Evolutionary conservation across 2,797 vertebrate genomes (phyloP), one percentile per base, ranked within the genome.

Genomic region (Geotrypetes seraphini): DNA sequence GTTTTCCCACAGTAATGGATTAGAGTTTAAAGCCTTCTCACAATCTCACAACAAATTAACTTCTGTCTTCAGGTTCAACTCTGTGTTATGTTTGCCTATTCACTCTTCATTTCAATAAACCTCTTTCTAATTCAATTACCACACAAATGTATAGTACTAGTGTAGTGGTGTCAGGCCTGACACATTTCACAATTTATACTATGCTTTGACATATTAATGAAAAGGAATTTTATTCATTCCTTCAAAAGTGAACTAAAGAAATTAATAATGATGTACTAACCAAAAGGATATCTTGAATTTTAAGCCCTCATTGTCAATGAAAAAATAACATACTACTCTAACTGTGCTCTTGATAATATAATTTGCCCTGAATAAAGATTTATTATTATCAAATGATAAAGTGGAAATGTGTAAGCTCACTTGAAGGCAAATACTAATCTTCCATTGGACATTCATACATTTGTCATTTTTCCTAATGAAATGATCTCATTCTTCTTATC

Each of bases 1-100:
- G n/a, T n/a, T n/a, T n/a, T n/a, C n/a, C n/a, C n/a, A n/a, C n/a
- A n/a, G n/a, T n/a, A n/a, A n/a, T n/a, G n/a, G n/a, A n/a, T n/a
- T n/a, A n/a, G n/a, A n/a, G 3, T 7, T 3, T 5, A 8, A 25
- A 8, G 12, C 25, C 16, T 25, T 43, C 26, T 27, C 37, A 31
- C 51, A 50, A 5, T 23, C 24, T 26, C 15, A 33, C 33, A 12
- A 17, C 32, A 34, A 39, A 39, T 47, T 26, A 48, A 31, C 24
- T 57, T 53, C 26, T 37, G 8, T 25, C 38, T 35, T 22, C 28
- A n/a, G 39, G 6, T 42, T 44, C 34, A 33, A 39, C 25, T 44
- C 32, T 46, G 25, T 8, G 21, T 36, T 23, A 15, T 43, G 24
- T 14, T 2, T 16, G 25, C 22, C 19, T 18, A 30, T 31, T 4